Evolutionary conservation across 2,888 invertebrate species (phyloP).

Genomic region (Synanthedon myopaeformis): DNA sequence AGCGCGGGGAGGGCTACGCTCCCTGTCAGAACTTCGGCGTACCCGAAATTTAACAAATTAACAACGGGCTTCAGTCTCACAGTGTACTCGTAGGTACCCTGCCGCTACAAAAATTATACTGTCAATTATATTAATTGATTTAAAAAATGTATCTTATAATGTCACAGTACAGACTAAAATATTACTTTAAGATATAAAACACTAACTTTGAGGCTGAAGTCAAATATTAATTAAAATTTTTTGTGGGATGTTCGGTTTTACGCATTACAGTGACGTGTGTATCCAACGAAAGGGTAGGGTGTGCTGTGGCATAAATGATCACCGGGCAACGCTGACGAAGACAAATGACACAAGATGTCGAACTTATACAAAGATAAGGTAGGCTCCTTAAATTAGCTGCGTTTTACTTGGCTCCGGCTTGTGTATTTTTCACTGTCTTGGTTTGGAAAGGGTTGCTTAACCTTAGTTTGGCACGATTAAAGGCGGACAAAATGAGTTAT

Average conservation of each 20-base stretch:
- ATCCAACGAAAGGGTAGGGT: conserved; percentile 59
- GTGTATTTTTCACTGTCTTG: conserved; percentile 56
- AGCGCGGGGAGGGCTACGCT: too few relatives aligned
- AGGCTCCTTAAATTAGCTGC: conserved; percentile 67
- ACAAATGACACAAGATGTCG: conserved; percentile 67
- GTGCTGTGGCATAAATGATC: conserved; percentile 72
- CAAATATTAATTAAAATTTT: neutral
- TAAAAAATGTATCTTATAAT: too few relatives aligned
- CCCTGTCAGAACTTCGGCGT: too few relatives aligned
- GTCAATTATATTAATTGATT: too few relatives aligned
- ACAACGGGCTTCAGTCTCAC: too few relatives aligned
- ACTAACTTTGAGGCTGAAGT: neutral
- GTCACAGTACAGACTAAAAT: too few relatives aligned
- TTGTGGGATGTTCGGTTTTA: neutral
- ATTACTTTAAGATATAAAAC: conserved; percentile 10
- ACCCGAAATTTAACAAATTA: too few relatives aligned
- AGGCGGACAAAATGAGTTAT: conserved; percentile 6
- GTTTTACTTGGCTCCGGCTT: conserved; percentile 47
- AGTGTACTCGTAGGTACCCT: too few relatives aligned
- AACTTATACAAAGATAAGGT: conserved; percentile 68
- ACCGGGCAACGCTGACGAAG: conserved; percentile 68
- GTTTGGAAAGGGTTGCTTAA: conserved; percentile 25
- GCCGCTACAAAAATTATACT: too few relatives aligned
- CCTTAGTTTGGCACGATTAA: neutral
- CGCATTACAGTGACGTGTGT: conserved; percentile 18